Conservation (phyloP, 2,797 vertebrate species). For the Myiothlypis chrysogaster region DNA sequence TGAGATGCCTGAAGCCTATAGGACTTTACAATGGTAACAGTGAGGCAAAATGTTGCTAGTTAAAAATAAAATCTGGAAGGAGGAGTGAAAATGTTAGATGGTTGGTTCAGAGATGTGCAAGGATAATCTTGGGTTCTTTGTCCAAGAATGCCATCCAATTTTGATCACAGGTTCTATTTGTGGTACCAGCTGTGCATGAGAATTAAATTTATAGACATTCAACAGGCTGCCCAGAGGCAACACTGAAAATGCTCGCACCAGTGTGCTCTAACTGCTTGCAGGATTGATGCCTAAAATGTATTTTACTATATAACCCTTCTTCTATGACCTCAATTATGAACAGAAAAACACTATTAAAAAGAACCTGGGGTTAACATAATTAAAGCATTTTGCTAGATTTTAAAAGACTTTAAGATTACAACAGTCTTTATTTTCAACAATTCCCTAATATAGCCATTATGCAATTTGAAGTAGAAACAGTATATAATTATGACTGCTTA, state of each 20-base stretch:
- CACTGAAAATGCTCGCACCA: fast-evolving
- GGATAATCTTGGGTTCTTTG: neutral
- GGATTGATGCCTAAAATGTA: neutral
- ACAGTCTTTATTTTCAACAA: neutral
- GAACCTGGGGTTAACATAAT: neutral
- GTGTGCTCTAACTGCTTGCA: neutral
- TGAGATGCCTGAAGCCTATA: neutral
- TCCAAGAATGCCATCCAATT: neutral
- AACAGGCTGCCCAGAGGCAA: neutral
- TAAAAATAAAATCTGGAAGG: neutral
- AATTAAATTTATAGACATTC: neutral
- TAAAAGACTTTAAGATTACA: neutral
- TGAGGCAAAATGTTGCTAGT: neutral
- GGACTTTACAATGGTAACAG: neutral
- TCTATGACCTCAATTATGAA: neutral
- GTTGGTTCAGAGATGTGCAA: neutral
- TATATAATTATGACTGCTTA: neutral
- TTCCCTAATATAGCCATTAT: neutral
- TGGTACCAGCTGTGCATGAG: neutral
- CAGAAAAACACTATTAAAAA: neutral
- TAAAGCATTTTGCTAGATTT: neutral
- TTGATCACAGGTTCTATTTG: neutral
- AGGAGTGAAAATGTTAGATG: neutral
- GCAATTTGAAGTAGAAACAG: neutral
- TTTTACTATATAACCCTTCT: neutral